Evolutionary conservation across 2,113 vertebrate species (phyloP), one percentile per base, ranked within the genome.

Genomic region (Labeo catla): DNA sequence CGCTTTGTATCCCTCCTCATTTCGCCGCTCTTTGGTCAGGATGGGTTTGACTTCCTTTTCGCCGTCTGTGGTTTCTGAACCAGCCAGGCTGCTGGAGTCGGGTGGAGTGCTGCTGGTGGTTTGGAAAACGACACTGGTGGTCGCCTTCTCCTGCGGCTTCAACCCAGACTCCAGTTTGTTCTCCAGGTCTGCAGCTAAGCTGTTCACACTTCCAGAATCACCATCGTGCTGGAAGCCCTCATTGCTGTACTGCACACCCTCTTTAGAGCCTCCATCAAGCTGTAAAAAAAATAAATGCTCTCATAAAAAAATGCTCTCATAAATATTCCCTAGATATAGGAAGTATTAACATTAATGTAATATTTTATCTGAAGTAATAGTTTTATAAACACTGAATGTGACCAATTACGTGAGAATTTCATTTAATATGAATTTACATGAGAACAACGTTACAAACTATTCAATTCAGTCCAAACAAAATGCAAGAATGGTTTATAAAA

Each of bases 21-120:
- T n/a, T 3, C 91, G 92, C 9, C 93, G 90, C 81, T 95, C 95
- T 84, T 95, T 96, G 68, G 95, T 96, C 68, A 96, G 93, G 81
- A 97, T 97, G 63, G 96, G 95, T 81, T 93, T 96, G 39, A 96
- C 94, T 61, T 94, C 95, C 52, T 93, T 95, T n/a, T 95, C 94
- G 2, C 45, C 86, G 50, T 94, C 93, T 0, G 45, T 11, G 11
- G 72, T 88, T 6, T 91, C 90, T 1, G 89, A 89, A 15, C 74
- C 63, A 0, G 81, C 54, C 54, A 88, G 78, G 36, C 88, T 94
- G 88, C 7, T 76, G 72, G 87, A 52, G 74, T 87, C 88, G 4
- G 39, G 19, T 21, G 23, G 2, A 28, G 73, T 3, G 13, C 34
- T 34, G 19, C 16, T 79, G 15, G n/a, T 73, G 52, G 4, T 68